Base-by-base conservation (phyloP, 2,797 vertebrate genomes). In the Manis pentadactyla region DNA sequence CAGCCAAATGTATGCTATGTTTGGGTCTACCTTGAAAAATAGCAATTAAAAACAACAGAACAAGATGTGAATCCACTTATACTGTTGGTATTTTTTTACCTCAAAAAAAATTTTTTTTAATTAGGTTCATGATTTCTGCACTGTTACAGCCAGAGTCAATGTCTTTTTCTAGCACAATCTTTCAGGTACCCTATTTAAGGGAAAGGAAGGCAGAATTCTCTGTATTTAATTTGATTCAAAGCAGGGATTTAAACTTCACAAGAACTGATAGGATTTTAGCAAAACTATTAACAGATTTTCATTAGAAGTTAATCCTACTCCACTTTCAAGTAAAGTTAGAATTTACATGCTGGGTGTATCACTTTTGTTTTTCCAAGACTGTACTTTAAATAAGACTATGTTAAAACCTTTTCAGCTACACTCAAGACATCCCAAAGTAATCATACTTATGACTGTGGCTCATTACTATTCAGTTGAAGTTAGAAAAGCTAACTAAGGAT, bases 321-420 rank as follows among this genome's bases (percentile, higher is more conserved):
- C 42, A 39, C 53, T 78, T 69, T 73, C 1, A 5, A 97, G 39
- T 69, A 57, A 69, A 93, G 34, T 87, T 69, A 39, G 75, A 97
- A 77, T 95, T 87, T 78, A 73, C 3, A 34, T 57, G 7, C 34
- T 61, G 53, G 71, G 63, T 75, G 15, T 51, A 88, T 61, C 57
- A 46, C 79, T 94, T 97, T 95, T 94, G 87, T 95, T 95, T 96
- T 69, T 71, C 68, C 93, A 85, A 88, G 94, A 34, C 85, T 92
- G 29, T 55, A 46, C 61, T 93, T 97, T 64, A 86, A 92, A 78
- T 34, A 79, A 59, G 49, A 83, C 78, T 73, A 49, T 42, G 61
- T 63, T 79, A 90, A 94, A 97, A 86, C 49, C 82, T 90, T 96
- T 90, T 34, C 49, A 79, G 29, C 78, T 83, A 55, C 25, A 53